phyloP scores from a whole-genome alignment of 2,113 vertebrate genomes.

The Marmota flaviventris region DNA sequence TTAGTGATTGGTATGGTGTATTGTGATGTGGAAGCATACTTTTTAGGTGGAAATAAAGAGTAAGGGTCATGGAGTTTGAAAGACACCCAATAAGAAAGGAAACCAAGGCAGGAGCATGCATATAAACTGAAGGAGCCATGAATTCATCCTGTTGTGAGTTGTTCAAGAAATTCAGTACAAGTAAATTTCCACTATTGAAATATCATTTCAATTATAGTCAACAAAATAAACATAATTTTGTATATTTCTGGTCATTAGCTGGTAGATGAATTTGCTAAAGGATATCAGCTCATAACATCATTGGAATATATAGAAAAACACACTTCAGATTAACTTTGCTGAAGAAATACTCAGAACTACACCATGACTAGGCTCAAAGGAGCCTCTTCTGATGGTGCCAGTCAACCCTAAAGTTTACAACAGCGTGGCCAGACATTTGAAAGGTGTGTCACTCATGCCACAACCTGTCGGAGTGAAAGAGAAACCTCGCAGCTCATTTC shows the following conservation, averaged over 20 bases:
- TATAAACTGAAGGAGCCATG: neutral
- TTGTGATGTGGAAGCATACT: accelerated
- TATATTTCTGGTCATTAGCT: neutral
- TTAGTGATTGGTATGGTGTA: neutral
- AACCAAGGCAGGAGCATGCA: neutral
- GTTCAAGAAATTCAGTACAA: neutral
- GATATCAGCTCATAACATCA: neutral
- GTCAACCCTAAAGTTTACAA: neutral
- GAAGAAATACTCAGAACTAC: neutral
- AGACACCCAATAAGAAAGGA: neutral
- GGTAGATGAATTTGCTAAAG: neutral
- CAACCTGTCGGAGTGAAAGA: too few species aligned
- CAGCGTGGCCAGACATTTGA: neutral
- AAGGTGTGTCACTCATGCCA: neutral
- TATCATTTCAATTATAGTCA: neutral
- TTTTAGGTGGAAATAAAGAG: neutral
- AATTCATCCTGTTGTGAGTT: neutral
- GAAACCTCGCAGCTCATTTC: neutral
- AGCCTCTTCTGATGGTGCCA: neutral
- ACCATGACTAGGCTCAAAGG: neutral
- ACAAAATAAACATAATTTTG: neutral
- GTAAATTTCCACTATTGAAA: neutral
- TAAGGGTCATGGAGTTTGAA: neutral
- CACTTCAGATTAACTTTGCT: neutral
- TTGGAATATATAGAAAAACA: neutral